Evolutionary conservation across 64 coral and sea anemone genomes (phyloP), one percentile per base, ranked within the genome.

Genomic region (Hydrozoanthus tunicans): DNA sequence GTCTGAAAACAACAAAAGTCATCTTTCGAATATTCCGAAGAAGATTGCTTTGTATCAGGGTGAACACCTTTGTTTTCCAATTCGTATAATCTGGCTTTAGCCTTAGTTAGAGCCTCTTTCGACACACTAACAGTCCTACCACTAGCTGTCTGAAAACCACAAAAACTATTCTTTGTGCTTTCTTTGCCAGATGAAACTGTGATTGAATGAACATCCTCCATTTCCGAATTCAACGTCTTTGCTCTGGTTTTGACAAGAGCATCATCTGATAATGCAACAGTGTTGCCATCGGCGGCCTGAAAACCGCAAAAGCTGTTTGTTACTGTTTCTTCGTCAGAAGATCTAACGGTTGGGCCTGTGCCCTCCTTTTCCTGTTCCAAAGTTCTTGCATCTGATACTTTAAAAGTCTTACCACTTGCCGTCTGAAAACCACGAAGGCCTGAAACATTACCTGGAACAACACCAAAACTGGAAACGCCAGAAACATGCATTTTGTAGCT

Each of bases 61-160:
- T 20, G 6, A 81, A 62, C 9, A 59, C 26, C 17, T 5, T 59
- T 24, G 20, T 81, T 32, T 81, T 61, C 79, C 6, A 62, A 9
- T 63, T 81, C 79, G 7, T 62, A 32, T 59, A 81, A 27, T 62
- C n/a, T 81, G 3, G 79, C 79, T 57, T 81, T 81, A 58, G 79
- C 79, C 62, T 62, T 81, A 58, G 12, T 8, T 25, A 62, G 58
- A 12, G 58, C 79, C 27, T 62, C 58, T 81, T 81, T n/a, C 63
- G 79, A 62, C 24, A 81, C 58, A 13, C 17, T 81, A n/a, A 62
- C 79, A 32, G 5, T 23, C 24, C 59, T 79, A 62, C 58, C 25
- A 25, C 79, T 59, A 55, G 15, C 54, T 23, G 79, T 81, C 26
- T 81, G 79, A 62, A 81, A 81, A 13, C 24, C 58, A 25, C 27